Percentiles rank a stretch among this genome's conserved stretches.
phyloP scores from a whole-genome alignment of 2,888 invertebrate genomes.

The Gastracanthus pulcherrimus region DNA sequence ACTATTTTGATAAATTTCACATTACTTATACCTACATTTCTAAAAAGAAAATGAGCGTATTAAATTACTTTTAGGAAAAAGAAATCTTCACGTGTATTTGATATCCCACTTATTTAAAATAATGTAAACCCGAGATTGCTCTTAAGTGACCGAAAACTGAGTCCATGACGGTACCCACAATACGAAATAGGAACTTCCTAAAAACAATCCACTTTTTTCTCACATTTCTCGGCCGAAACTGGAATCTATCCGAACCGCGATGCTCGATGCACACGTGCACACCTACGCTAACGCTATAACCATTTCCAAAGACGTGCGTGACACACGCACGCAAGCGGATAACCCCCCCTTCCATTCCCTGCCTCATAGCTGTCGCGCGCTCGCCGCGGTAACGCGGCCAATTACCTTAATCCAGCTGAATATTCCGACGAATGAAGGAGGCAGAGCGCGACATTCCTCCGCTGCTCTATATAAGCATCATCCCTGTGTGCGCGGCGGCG shows the following conservation, averaged over 20 bases:
- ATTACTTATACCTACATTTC: no score
- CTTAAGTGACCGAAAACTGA: no score
- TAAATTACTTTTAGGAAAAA: no score
- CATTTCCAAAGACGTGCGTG: slow-evolving; percentile 57
- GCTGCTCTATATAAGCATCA: background rate
- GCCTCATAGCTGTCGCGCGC: no score
- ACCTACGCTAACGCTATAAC: slow-evolving; percentile 45
- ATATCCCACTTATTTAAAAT: no score
- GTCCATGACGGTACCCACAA: no score
- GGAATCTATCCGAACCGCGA: no score
- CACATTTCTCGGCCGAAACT: background rate
- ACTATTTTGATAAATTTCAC: no score
- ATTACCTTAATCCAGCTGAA: slow-evolving; percentile 76
- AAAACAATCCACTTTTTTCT: background rate
- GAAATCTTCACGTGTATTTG: no score
- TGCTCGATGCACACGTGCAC: no score
- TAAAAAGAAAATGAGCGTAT: no score
- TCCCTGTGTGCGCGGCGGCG: background rate
- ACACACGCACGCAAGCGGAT: slow-evolving; percentile 63
- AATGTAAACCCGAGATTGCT: no score
- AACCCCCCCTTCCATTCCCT: slow-evolving; percentile 52
- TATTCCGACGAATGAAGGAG: slow-evolving; percentile 72
- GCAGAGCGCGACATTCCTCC: slow-evolving; percentile 13
- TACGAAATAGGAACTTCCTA: background rate
- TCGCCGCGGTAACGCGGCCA: slow-evolving; percentile 66